Percentiles rank a stretch among this genome's conserved stretches.
Evolutionary conservation across 2,113 vertebrate species (phyloP).

Genomic region (Hippocampus zosterae): DNA sequence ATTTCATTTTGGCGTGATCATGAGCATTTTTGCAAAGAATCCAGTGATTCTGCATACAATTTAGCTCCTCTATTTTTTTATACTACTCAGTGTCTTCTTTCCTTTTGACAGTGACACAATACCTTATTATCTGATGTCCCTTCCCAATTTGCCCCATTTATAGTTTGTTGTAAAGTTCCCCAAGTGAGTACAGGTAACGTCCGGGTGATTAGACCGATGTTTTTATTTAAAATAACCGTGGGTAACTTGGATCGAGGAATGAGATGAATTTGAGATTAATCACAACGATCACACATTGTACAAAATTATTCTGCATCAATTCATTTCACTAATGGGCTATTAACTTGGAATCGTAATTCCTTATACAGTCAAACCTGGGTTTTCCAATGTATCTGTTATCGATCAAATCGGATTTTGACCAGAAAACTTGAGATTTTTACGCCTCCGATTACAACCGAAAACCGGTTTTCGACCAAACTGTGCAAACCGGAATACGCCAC

Average conservation of each 20-base stretch:
- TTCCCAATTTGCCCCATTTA: conserved; percentile 47
- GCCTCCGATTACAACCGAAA: too few species aligned
- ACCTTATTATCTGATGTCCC: conserved; percentile 46
- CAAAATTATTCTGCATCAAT: conserved; percentile 10
- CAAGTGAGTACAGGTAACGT: conserved; percentile 22
- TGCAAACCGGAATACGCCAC: too few species aligned
- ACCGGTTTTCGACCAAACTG: too few species aligned
- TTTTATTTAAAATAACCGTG: conserved; percentile 13
- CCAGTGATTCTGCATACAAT: conserved; percentile 51
- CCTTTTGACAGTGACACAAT: conserved; percentile 37
- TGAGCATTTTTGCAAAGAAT: conserved; percentile 38
- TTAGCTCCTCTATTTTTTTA: conserved; percentile 41
- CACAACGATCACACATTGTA: conserved; percentile 4
- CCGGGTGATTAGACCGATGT: conserved; percentile 30
- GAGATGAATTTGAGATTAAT: conserved; percentile 25
- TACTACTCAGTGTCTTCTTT: conserved; percentile 49
- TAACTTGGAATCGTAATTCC: not conserved
- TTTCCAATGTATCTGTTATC: too few species aligned
- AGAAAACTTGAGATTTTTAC: too few species aligned
- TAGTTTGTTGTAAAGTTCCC: conserved; percentile 32
- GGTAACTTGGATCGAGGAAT: not conserved
- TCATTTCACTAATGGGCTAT: not conserved
- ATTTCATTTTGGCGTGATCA: conserved; percentile 4
- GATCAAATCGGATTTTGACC: too few species aligned
- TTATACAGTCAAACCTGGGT: too few species aligned